Base-by-base conservation (phyloP, 2,888 invertebrate genomes). In the Drosophila dives region DNA sequence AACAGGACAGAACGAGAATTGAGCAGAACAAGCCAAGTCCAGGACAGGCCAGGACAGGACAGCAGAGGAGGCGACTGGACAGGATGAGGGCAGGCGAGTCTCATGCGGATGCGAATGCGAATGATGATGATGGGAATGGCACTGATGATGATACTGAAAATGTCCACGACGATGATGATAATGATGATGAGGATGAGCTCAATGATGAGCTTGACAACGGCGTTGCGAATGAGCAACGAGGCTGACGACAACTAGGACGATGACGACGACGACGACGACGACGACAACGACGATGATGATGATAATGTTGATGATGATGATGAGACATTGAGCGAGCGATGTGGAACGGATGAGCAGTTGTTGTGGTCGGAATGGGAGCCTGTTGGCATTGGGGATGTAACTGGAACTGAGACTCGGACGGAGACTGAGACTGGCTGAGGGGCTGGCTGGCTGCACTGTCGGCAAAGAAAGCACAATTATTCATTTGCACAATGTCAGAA, bases 401-500 rank as follows among this genome's bases (percentile, higher is more conserved):
- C 34, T 54, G n/a, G 40, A n/a, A 40, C 40, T 45, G 45, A 45
- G 45, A 45, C 23, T 33, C n/a, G 20, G 59, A 56, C 11, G 49
- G 12, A 23, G 45, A 45, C 8, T 20, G 20, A 12, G 53, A n/a
- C 2, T 32, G 29, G 50, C 29, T 12, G 50, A 11, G 56, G 45
- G 12, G 26, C 59, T 29, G 48, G 34, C 53, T 62, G 54, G 56
- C 55, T 70, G 72, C 62, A 74, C 68, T 76, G 72, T 62, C 76
- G 73, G 87, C 81, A 91, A 83, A 90, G 86, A 86, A 91, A 90
- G 91, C 91, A 89, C 92, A 92, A 92, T 92, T 92, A 92, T 91
- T 91, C 91, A 91, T 92, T 91, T 85, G 88, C 86, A 88, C 83
- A 86, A 88, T 86, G 89, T 89, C 90, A 89, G 89, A 91, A 88